A percentile compares a stretch with the other conserved stretches of the same genome.
phyloP scores from a whole-genome alignment of 1,140 invertebrate species.

The Leguminivora glycinivorella region DNA sequence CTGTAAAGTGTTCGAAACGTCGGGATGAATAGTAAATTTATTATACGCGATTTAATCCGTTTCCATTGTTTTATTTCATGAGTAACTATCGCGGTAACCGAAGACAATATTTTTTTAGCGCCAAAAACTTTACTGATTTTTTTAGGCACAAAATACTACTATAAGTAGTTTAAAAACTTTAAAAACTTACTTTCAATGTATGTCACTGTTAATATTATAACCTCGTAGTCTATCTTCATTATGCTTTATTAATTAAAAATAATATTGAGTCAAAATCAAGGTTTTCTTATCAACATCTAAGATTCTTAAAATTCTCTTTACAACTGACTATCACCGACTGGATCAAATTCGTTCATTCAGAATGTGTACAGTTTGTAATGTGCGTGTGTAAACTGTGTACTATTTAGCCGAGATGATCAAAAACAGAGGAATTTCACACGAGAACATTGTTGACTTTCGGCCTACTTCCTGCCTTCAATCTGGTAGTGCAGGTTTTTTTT shows the following conservation, averaged over 20 bases:
- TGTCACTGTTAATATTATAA: neutral
- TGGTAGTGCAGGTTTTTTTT: neutral
- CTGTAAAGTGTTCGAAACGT: no score
- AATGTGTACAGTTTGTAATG: neutral
- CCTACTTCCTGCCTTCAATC: neutral
- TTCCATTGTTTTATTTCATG: no score
- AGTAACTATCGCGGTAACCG: no score
- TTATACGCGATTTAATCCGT: no score
- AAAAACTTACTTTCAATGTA: neutral
- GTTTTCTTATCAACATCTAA: no score
- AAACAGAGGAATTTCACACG: neutral
- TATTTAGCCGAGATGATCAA: neutral
- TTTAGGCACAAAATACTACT: no score
- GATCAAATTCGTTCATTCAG: neutral
- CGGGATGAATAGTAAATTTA: no score
- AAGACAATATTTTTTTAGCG: no score
- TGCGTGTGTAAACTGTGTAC: neutral
- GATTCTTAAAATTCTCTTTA: no score
- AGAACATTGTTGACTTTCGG: slow-evolving; percentile 4
- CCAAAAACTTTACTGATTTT: no score
- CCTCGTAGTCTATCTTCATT: neutral
- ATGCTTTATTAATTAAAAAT: neutral
- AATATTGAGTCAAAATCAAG: neutral
- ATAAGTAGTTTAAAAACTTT: no score
- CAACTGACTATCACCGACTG: neutral